phyloP scores from a whole-genome alignment of 2,113 vertebrate genomes.

The Collichthys lucidus region DNA sequence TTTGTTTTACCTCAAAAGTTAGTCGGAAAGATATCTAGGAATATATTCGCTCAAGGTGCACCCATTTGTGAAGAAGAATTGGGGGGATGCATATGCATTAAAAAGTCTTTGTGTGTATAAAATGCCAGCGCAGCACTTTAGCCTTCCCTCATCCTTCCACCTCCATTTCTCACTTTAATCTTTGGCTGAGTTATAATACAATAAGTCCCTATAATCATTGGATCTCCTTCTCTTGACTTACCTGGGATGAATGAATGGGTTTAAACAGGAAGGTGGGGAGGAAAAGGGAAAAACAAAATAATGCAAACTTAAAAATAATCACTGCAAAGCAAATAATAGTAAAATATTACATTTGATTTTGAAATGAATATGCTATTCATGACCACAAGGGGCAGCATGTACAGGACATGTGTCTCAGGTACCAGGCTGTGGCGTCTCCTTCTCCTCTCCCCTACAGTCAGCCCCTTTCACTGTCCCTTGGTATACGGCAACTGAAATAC shows the following conservation, averaged over 20 bases:
- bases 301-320: slow-evolving; percentile 47
- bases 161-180: slow-evolving; percentile 74
- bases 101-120: slow-evolving; percentile 77
- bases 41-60: slow-evolving; percentile 81
- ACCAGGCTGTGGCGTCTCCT: slow-evolving; percentile 38
- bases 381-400: slow-evolving; percentile 72
- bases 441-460: slow-evolving; percentile 58
- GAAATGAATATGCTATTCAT: slow-evolving; percentile 18
- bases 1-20: slow-evolving; percentile 77
- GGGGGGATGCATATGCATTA: slow-evolving; percentile 77
- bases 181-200: slow-evolving; percentile 73
- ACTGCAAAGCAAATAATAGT: slow-evolving; percentile 40
- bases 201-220: slow-evolving; percentile 72
- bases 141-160: slow-evolving; percentile 67
- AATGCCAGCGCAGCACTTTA: slow-evolving; percentile 79
- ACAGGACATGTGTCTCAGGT: slow-evolving; percentile 33
- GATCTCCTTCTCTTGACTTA: slow-evolving; percentile 59
- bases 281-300: slow-evolving; percentile 33
- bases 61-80: slow-evolving; percentile 76
- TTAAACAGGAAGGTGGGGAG: slow-evolving; percentile 23
- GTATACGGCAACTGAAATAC: slow-evolving; percentile 86
- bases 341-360: slow-evolving; percentile 30
- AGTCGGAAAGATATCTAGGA: slow-evolving; percentile 73
- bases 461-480: slow-evolving; percentile 71
- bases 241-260: slow-evolving; percentile 55